Base-by-base conservation (phyloP, 1,140 invertebrate genomes). In the Habropoda laboriosa region DNA sequence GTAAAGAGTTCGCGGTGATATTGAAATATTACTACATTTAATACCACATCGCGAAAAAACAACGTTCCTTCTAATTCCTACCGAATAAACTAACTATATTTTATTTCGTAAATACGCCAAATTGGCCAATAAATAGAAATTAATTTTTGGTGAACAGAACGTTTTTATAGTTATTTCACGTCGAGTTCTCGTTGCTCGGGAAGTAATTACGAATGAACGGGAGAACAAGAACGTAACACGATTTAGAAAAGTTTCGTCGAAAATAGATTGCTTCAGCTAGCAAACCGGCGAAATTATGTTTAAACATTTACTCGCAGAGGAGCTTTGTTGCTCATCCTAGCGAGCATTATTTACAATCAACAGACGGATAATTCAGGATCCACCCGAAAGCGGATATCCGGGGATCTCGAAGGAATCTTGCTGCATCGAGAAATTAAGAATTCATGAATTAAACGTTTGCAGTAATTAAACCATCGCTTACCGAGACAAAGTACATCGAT, bases 311-410 rank as follows among this genome's bases (percentile, higher is more conserved):
- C 21, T 24, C 7, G 2, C 8, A 1, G 2, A 2, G 2, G 10
- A 38, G 18, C n/a, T 68, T 32, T 42, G 40, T 21, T 57, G 21
- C 38, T 57, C 27, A 18, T 38, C 16, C 2, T 32, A 16, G 8
- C 18, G 3, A 49, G 30, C 35, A 76, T 66, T 67, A 76, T 67
- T 57, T 67, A 42, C 49, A 53, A 68, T n/a, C 38, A 27, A 35
- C 21, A 8, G 21, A 40, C 7, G 35, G 42, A 27, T 42, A 42
- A 35, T 55, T 55, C 40, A 12, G 64, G 8, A 42, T 40, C 12
- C 24, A 12, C 2, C 27, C 16, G 12, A 42, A 45, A 53, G 38
- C 51, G 74, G 63, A 68, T 45, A 68, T 57, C 30, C 63, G 27
- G 21, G 38, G 30, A 57, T 68, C 40, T 67, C 49, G 2, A n/a